Evolutionary conservation across 2,888 invertebrate species (phyloP).

Genomic region (Cantharis flavilabris): DNA sequence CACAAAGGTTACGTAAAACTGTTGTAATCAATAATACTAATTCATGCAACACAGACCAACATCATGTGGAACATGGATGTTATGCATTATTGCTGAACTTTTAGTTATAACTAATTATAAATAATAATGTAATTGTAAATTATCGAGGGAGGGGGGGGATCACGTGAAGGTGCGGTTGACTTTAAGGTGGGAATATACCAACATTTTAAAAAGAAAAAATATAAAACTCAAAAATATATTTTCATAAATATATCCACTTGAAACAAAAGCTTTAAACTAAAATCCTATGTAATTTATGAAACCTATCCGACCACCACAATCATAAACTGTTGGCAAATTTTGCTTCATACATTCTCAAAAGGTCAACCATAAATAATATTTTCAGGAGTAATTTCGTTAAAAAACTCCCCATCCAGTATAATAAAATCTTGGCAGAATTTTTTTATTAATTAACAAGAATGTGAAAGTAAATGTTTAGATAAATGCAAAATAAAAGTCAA

Average conservation of each 20-base stretch:
- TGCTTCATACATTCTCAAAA: conserved; percentile 2
- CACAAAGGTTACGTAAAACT: too few species aligned
- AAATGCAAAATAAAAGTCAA: not conserved
- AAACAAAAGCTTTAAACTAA: conserved; percentile 8
- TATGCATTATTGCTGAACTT: too few species aligned
- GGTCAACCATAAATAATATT: not conserved
- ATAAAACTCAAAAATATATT: not conserved
- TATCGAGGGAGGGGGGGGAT: too few species aligned
- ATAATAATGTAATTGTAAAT: too few species aligned
- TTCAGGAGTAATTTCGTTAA: not conserved
- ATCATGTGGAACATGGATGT: too few species aligned
- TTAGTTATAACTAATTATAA: too few species aligned
- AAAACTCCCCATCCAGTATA: not conserved
- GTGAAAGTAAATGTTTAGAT: not conserved
- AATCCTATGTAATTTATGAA: conserved; percentile 11
- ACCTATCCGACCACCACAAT: conserved; percentile 1
- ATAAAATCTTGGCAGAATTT: not conserved
- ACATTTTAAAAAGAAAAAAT: not conserved
- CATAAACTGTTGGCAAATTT: conserved; percentile 15
- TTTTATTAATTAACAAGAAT: not conserved
- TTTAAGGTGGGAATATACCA: too few species aligned
- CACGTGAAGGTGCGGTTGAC: too few species aligned
- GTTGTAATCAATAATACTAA: too few species aligned
- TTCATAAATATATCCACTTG: not conserved
- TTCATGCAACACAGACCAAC: too few species aligned